Conservation (phyloP, 2,888 invertebrate species). For the Sarcophaga carnaria region DNA sequence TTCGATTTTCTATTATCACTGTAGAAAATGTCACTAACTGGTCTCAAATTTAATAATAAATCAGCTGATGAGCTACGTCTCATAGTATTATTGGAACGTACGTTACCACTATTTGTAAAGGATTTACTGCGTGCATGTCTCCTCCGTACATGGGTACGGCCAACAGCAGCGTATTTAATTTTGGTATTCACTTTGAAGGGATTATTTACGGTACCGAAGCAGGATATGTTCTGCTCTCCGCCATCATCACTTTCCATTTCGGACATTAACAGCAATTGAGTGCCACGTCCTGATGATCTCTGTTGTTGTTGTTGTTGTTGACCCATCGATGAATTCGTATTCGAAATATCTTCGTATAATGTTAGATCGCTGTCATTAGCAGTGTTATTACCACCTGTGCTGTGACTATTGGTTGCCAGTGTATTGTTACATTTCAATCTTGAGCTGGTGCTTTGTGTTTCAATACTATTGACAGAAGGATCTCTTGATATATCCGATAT, state of each 20-base stretch:
- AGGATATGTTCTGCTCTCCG: conserved; percentile 75
- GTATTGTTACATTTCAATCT: conserved; percentile 38
- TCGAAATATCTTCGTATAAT: conserved; percentile 42
- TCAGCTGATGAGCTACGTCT: conserved; percentile 80
- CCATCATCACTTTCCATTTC: conserved; percentile 73
- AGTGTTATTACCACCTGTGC: conserved; percentile 32
- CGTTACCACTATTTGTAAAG: conserved; percentile 74
- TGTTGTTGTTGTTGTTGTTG: neutral
- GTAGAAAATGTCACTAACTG: conserved; percentile 60
- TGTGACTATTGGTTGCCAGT: conserved; percentile 20
- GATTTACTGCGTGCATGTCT: conserved; percentile 79
- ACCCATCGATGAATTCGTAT: conserved; percentile 16
- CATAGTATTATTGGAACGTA: conserved; percentile 60
- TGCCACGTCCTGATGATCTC: conserved; percentile 33
- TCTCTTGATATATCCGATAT: conserved; percentile 80
- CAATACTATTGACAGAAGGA: conserved; percentile 73
- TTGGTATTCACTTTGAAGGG: conserved; percentile 71
- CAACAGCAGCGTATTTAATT: conserved; percentile 59
- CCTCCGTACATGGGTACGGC: conserved; percentile 55
- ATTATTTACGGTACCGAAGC: conserved; percentile 77
- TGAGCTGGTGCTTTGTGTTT: conserved; percentile 30
- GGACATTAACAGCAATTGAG: conserved; percentile 50
- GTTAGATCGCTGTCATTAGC: conserved; percentile 54
- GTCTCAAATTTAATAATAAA: conserved; percentile 74
- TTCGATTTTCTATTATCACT: conserved; percentile 63